Percentiles rank a stretch among this genome's conserved stretches.
phyloP scores from a whole-genome alignment of 2,113 vertebrate genomes.

The Sapayoa aenigma region DNA sequence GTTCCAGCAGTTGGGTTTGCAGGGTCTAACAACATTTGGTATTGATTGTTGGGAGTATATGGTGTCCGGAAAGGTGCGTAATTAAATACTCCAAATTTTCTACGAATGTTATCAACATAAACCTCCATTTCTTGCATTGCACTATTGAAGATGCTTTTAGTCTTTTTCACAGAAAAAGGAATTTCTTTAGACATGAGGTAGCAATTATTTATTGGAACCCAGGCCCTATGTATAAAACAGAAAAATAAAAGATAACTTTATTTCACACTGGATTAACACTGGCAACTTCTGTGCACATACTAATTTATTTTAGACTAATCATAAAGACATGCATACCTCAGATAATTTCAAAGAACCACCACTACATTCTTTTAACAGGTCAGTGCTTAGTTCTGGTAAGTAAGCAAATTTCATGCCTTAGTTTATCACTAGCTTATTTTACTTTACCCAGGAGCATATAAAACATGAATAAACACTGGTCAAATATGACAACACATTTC shows the following conservation, averaged over 20 bases:
- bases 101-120: conserved; percentile 96
- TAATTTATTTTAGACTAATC: not conserved
- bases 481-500: not conserved
- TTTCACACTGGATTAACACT: not conserved
- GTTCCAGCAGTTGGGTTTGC: conserved; percentile 88
- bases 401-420: not conserved
- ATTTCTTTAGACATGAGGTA: conserved; percentile 99
- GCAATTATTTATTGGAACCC: conserved; percentile 99
- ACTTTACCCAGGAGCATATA: not conserved
- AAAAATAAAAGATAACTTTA: not conserved
- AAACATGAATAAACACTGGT: not conserved
- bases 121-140: conserved; percentile 99
- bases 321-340: not conserved
- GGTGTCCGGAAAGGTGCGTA: conserved; percentile 96
- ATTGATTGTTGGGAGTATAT: conserved; percentile 95
- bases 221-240: conserved; percentile 81
- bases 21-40: conserved; percentile 95
- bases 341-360: not conserved
- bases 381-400: not conserved
- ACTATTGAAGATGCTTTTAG: conserved; percentile 99
- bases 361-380: not conserved
- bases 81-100: conserved; percentile 95
- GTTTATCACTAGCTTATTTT: not conserved
- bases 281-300: not conserved
- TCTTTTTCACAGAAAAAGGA: conserved; percentile 99